A percentile compares a stretch with the other conserved stretches of the same genome.
These are phyloP conservation scores for Engystomops pustulosus DNA, from an alignment of 2,113 vertebrate species.

Conservation along the genomic window DNA sequence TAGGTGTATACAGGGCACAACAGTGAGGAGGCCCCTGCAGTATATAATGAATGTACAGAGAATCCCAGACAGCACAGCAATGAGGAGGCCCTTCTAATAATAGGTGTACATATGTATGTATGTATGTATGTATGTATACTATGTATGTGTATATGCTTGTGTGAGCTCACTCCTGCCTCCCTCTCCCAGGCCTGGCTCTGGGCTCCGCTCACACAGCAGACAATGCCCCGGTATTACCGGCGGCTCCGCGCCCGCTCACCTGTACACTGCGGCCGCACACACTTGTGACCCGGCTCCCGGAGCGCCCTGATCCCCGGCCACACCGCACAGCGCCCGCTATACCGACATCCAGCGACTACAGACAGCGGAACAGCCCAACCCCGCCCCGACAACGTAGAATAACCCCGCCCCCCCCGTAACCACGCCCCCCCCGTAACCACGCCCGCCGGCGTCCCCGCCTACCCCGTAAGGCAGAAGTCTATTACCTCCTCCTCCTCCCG, in stretches of 20 bases:
- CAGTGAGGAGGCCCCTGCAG: too few relatives aligned
- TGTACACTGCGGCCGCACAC: background rate
- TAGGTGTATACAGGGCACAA: too few relatives aligned
- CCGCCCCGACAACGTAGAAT: slow-evolving; percentile 25
- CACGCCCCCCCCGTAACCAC: background rate
- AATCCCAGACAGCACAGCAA: too few relatives aligned
- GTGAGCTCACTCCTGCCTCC: background rate
- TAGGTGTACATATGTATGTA: too few relatives aligned
- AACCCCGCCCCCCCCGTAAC: background rate
- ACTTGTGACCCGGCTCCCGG: background rate
- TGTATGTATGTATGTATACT: too few relatives aligned
- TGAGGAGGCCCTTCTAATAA: too few relatives aligned
- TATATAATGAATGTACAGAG: too few relatives aligned
- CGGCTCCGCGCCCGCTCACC: slow-evolving; percentile 4
- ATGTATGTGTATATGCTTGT: too few relatives aligned
- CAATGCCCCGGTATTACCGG: background rate
- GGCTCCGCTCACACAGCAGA: background rate
- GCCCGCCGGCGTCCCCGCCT: background rate
- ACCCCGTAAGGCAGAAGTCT: background rate
- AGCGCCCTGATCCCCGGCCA: background rate
- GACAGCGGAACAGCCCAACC: slow-evolving; percentile 22
- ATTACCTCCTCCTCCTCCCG: too few relatives aligned
- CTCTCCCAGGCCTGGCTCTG: background rate
- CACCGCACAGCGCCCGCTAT: slow-evolving; percentile 8
- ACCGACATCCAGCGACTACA: slow-evolving; percentile 24